These are phyloP conservation scores for Hyalella azteca DNA, from an alignment of 2,888 invertebrate genomes.

Conservation along the genomic window DNA sequence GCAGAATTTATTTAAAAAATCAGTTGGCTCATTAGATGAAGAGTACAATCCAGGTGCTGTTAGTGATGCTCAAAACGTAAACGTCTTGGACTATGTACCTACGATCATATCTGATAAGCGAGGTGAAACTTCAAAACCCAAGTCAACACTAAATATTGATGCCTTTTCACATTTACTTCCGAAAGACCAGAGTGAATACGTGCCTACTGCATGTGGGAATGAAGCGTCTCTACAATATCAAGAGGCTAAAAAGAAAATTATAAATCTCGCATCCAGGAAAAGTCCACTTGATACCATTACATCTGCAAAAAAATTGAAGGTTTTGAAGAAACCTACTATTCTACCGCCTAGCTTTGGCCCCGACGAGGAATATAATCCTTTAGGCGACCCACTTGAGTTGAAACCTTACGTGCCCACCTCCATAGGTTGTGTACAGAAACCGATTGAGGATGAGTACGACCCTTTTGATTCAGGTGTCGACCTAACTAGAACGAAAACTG, in stretches of 20 bases:
- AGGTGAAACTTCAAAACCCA: background rate
- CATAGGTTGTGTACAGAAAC: background rate
- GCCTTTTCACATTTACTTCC: background rate
- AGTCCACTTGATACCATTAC: too few species aligned
- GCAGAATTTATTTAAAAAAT: background rate
- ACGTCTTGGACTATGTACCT: slow-evolving; percentile 1
- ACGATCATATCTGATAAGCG: background rate
- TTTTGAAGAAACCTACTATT: background rate
- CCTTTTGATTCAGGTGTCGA: background rate
- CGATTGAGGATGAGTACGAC: slow-evolving; percentile 17
- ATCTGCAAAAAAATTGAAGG: too few species aligned
- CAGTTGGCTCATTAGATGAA: background rate
- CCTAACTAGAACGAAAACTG: background rate
- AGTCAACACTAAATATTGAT: background rate
- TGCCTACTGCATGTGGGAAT: background rate
- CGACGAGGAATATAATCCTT: slow-evolving; percentile 20
- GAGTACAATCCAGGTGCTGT: background rate
- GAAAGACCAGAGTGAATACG: background rate
- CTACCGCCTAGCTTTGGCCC: background rate
- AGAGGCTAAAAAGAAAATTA: slow-evolving; percentile 6
- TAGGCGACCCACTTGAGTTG: background rate
- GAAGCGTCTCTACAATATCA: background rate
- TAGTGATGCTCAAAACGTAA: background rate
- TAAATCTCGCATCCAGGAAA: slow-evolving; percentile 10
- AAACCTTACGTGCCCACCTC: slow-evolving; percentile 18